Base-by-base conservation (phyloP, 2,113 vertebrate genomes). In the Gulo gulo region DNA sequence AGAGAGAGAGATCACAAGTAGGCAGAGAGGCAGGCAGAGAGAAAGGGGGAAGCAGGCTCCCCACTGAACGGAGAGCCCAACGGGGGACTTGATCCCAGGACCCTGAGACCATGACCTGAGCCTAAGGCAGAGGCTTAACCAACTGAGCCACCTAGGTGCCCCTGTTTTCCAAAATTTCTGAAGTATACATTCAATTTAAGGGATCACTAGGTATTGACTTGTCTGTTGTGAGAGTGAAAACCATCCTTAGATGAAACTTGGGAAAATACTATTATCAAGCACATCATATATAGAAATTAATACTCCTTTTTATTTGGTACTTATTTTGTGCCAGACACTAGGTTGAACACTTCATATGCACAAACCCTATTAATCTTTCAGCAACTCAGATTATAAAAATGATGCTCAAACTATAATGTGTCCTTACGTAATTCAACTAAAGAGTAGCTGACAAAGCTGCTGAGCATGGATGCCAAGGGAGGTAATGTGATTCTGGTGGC, bases 331-430 rank as follows among this genome's bases (percentile, higher is more conserved):
- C 26, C n/a, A 73, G 36, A 47, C 29, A 52, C 42, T 80, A 55
- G 7, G 67, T n/a, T 91, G 65, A 85, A 52, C 4, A 42, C 74
- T 47, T 93, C 80, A 84, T 69, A 55, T 84, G 34, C 73, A 55
- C 31, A 85, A 91, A 13, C 50, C 63, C 63, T 81, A 78, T 90
- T 95, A 94, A 93, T 82, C n/a, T 95, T 74, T 92, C 84, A 73
- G 59, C 45, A 85, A 42, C 59, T 78, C 23, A 71, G 80, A 45
- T 78, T 95, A 57, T 57, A 80, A 52, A 93, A 93, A 24, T 65
- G 55, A 88, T 55, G 50, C n/a, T 84, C 50, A 83, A 52, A 57
- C 42, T 88, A 14, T 91, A 55, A 76, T 85, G 78, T 78, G 6
- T 13, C 76, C 36, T 20, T 36, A 73, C 12, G 1, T 57, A 57